Evolutionary conservation across 1,140 invertebrate genomes (phyloP).

Genomic region (Camponotus vicinus): DNA sequence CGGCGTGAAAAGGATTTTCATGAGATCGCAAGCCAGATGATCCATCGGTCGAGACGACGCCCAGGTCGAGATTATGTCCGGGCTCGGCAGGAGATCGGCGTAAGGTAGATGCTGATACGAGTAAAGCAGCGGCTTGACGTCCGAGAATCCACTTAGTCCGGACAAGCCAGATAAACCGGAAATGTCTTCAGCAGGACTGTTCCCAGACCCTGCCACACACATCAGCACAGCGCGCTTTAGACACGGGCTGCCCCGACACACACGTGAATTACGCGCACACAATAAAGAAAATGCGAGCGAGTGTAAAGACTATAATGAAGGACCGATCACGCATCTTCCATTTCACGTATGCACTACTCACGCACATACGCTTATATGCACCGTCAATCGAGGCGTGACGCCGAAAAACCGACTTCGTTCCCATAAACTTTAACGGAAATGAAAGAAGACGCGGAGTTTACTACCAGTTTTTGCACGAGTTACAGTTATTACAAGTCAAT

Average conservation of each 20-base stretch:
- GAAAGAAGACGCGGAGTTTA: slow-evolving; percentile 1
- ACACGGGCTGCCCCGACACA: slow-evolving; percentile 67
- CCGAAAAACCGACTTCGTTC: neutral
- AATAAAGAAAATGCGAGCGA: slow-evolving; percentile 68
- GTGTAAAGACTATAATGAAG: slow-evolving; percentile 61
- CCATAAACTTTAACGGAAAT: slow-evolving; percentile 39
- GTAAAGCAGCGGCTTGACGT: slow-evolving; percentile 79
- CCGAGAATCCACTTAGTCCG: slow-evolving; percentile 79
- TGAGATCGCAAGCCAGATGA: slow-evolving; percentile 86
- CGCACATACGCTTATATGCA: slow-evolving; percentile 56
- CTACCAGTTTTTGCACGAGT: neutral
- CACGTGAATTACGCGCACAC: slow-evolving; percentile 68
- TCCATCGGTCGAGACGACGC: slow-evolving; percentile 85
- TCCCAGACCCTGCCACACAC: slow-evolving; percentile 81
- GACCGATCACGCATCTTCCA: slow-evolving; percentile 65
- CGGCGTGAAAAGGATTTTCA: slow-evolving; percentile 86
- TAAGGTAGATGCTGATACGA: slow-evolving; percentile 85
- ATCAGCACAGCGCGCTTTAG: slow-evolving; percentile 78
- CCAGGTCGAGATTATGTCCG: slow-evolving; percentile 85
- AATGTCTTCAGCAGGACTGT: slow-evolving; percentile 81
- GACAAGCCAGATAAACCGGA: slow-evolving; percentile 81
- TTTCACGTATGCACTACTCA: slow-evolving; percentile 50
- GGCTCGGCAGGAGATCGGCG: slow-evolving; percentile 84
- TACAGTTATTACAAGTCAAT: slow-evolving; percentile 21
- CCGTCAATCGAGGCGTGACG: slow-evolving; percentile 32